Base-by-base conservation (phyloP, 2,888 invertebrate species). In the Leptopilina syphax region DNA sequence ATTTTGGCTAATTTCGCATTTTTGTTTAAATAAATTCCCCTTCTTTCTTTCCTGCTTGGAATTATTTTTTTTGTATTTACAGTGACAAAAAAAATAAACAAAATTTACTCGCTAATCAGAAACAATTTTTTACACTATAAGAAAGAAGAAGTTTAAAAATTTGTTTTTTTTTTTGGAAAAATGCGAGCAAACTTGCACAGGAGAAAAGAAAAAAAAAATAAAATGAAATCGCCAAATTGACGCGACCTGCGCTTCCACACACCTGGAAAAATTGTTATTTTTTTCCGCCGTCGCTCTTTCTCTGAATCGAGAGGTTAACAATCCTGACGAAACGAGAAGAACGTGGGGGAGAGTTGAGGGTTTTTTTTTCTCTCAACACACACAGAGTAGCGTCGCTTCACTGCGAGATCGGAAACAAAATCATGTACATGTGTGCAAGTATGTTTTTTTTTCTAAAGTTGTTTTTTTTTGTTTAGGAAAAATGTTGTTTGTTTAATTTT, bases 371-470 rank as follows among this genome's bases (percentile, higher is more conserved):
- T 3, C 34, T 34, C 34, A 34, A 34, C 34, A 34, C 34, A 34
- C 44, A 44, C 44, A 50, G 60, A 70, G 66, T 34, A 54, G 44
- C 78, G 78, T 63, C 78, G 78, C 76, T 77, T 70, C 83, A 77
- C 82, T 81, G 83, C 83, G 82, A 77, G 67, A 81, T 83, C 83
- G 83, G 81, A 79, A 83, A 80, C 73, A 73, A 73, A 54, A 57
- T 73, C 54, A 54, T 73, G 73, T 73, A 73, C 54, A 73, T 73
- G 70, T 70, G 70, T 70, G 70, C 70, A 57, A 73, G 27, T 50
- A 50, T 34, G 8, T 3, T 70, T 24, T 63, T 63, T 60, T n/a
- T 60, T 60, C 5, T 34, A 34, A 34, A 34, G 34, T 57, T 57
- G 57, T 57, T 47, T 47, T 9, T 47, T 47, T 50, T 60, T 60